Percentiles rank a stretch among this genome's conserved stretches.
These are phyloP conservation scores for Labeo catla DNA, from an alignment of 2,113 vertebrate genomes.

Conservation along the genomic window DNA sequence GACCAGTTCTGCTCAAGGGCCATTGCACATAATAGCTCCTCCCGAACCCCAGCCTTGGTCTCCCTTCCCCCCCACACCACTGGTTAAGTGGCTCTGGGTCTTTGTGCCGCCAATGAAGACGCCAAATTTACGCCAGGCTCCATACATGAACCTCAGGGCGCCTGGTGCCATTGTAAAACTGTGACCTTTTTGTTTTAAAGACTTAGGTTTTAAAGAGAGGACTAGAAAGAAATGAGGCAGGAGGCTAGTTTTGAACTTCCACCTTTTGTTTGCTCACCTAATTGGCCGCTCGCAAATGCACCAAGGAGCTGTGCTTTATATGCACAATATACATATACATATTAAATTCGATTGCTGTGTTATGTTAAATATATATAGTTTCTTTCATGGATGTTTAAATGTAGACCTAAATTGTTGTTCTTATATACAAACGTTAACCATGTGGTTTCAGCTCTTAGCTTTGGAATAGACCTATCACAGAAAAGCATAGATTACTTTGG, in stretches of 20 bases:
- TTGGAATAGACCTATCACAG: not conserved
- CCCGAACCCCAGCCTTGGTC: conserved; percentile 23
- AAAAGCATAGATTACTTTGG: not conserved
- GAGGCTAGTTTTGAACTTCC: conserved; percentile 35
- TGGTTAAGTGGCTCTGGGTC: conserved; percentile 65
- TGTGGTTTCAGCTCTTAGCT: not conserved
- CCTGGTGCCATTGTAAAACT: conserved; percentile 72
- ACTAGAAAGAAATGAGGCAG: conserved; percentile 10
- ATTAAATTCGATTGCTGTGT: not conserved
- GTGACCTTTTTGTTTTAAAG: conserved; percentile 67
- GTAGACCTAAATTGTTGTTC: not conserved
- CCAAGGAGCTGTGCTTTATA: conserved; percentile 17
- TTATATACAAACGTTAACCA: not conserved
- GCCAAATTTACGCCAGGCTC: conserved; percentile 76
- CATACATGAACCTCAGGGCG: conserved; percentile 70
- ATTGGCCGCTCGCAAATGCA: conserved; percentile 62
- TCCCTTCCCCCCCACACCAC: conserved; percentile 39
- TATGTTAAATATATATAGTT: not conserved
- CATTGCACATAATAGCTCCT: conserved; percentile 73
- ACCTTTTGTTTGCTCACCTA: conserved; percentile 74
- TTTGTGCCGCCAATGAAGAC: conserved; percentile 59
- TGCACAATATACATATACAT: too few species aligned
- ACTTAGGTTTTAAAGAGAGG: conserved; percentile 61
- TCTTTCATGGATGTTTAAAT: not conserved
- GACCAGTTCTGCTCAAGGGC: conserved; percentile 72